These are phyloP conservation scores for Drosophila leontia DNA, from an alignment of 1,140 invertebrate genomes.

Conservation along the genomic window DNA sequence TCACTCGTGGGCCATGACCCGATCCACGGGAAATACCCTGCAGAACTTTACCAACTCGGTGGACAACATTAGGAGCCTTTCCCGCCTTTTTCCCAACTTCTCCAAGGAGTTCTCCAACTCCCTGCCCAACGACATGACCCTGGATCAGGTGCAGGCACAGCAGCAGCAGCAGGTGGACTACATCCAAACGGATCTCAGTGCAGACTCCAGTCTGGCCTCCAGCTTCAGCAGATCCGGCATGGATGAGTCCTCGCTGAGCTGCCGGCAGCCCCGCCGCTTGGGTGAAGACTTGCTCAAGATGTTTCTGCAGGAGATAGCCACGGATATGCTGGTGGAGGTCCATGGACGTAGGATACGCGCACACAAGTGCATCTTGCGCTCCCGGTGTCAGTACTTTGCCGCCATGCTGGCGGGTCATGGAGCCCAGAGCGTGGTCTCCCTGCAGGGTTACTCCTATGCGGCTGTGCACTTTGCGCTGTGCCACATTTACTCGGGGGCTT, in stretches of 20 bases:
- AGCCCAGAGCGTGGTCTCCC: slow-evolving; percentile 92
- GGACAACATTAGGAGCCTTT: slow-evolving; percentile 81
- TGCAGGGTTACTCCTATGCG: slow-evolving; percentile 93
- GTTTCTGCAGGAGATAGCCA: slow-evolving; percentile 95
- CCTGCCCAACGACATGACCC: slow-evolving; percentile 71
- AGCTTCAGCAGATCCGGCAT: slow-evolving; percentile 84
- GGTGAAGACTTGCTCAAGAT: slow-evolving; percentile 94
- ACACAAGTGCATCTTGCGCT: slow-evolving; percentile 95
- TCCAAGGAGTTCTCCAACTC: slow-evolving; percentile 84
- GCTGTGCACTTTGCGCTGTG: slow-evolving; percentile 95
- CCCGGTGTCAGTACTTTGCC: slow-evolving; percentile 95
- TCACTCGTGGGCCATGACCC: slow-evolving; percentile 87
- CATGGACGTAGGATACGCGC: slow-evolving; percentile 91
- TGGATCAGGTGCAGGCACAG: slow-evolving; percentile 41
- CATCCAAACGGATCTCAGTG: slow-evolving; percentile 79
- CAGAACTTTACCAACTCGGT: slow-evolving; percentile 84
- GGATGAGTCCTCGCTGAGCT: slow-evolving; percentile 84
- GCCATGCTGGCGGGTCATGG: slow-evolving; percentile 94
- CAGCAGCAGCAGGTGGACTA: slow-evolving; percentile 73
- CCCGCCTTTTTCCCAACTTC: slow-evolving; percentile 85
- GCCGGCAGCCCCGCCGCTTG: slow-evolving; percentile 86
- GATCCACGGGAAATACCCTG: slow-evolving; percentile 85
- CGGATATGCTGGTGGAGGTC: slow-evolving; percentile 93
- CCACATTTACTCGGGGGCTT: slow-evolving; percentile 96
- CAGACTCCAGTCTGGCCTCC: slow-evolving; percentile 81